Evolutionary conservation across 2,888 invertebrate species (phyloP).

Genomic region (Eutolmus rufibarbis): DNA sequence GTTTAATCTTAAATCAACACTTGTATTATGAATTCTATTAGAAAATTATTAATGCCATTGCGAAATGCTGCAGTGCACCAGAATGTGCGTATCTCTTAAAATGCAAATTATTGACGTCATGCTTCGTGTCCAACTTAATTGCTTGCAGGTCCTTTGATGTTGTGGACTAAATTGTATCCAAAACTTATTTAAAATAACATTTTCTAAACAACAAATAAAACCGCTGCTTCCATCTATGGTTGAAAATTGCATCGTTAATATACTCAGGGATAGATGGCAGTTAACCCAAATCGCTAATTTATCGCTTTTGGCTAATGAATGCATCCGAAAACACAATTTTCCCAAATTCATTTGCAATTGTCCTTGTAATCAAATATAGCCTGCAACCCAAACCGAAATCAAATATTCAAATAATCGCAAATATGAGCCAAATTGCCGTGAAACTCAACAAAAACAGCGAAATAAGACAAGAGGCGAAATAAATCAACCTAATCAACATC

Average conservation of each 20-base stretch:
- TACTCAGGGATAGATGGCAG: neutral
- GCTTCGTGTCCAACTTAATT: neutral
- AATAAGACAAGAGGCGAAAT: constrained; percentile 6
- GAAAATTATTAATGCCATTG: neutral
- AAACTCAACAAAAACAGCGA: neutral
- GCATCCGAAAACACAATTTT: neutral
- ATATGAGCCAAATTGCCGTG: neutral
- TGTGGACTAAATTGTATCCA: neutral
- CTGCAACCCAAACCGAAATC: neutral
- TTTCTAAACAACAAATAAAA: neutral
- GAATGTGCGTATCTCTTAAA: neutral
- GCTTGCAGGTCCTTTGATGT: neutral
- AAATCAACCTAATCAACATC: constrained; percentile 26
- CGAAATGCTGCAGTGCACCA: neutral
- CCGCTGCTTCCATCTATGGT: neutral
- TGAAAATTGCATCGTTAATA: neutral
- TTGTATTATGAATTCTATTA: too few relatives aligned
- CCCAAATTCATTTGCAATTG: neutral
- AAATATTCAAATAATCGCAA: neutral
- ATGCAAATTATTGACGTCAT: neutral
- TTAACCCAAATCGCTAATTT: neutral
- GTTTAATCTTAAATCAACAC: too few relatives aligned
- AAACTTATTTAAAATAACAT: neutral
- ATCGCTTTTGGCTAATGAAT: neutral
- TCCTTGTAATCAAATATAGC: neutral